Evolutionary conservation across 2,797 vertebrate genomes (phyloP), one percentile per base, ranked within the genome.

Genomic region (Peromyscus melanophrys): DNA sequence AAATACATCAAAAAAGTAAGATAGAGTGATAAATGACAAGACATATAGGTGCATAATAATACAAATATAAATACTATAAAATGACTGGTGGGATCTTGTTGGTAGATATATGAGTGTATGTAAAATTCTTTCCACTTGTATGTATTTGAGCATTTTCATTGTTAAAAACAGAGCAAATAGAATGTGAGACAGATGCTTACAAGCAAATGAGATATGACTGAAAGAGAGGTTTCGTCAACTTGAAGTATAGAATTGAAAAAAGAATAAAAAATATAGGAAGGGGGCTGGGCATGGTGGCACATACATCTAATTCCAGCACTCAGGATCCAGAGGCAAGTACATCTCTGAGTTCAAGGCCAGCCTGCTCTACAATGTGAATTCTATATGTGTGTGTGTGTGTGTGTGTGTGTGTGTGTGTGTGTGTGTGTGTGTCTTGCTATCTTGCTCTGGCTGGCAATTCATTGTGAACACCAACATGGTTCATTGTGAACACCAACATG

Each of bases 11-110:
- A 71, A 73, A 57, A 49, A 73, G 25, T 71, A 85, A 85, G 21
- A 73, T 40, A 29, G 23, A 67, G 12, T 34, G 49, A 87, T 65
- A 40, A 88, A 76, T 40, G 13, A 19, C 40, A 7, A 69, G 16
- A 67, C 23, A 25, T 1, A 94, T 49, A 12, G 21, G n/a, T 63
- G 63, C 16, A 5, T 61, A 43, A 71, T 80, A n/a, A 75, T 71
- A 1, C 8, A 85, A 52, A 31, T 52, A 55, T 69, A 91, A 59
- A 81, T 76, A 46, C 14, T 73, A 84, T 59, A 86, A 52, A 52
- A 83, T 83, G 63, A 88, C 11, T 77, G 13, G 5, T 17, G 61
- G 55, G 99, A 63, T 86, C n/a, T 73, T n/a, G 11, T 59, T 92
- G 31, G 13, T 59, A 19, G 8, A 63, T 67, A 63, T 52, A 63